Conservation (phyloP, 1,140 invertebrate species). For the Panagrolaimus sp. region DNA sequence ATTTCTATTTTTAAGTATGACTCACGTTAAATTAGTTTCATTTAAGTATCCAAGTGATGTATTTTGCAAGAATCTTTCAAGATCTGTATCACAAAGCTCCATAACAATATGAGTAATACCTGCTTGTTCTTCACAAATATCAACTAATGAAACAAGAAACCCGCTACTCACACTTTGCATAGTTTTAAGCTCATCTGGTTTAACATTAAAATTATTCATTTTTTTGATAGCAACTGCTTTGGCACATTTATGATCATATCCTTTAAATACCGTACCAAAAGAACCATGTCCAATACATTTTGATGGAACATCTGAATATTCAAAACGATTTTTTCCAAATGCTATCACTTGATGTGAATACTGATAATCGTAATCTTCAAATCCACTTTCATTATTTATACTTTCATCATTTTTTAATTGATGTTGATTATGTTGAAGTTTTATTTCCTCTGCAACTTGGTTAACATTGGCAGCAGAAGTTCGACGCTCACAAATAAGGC, state of each 20-base stretch:
- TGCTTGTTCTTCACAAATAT: slow-evolving; percentile 44
- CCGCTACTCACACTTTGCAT: slow-evolving; percentile 33
- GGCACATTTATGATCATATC: slow-evolving; percentile 15
- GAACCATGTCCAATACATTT: slow-evolving; percentile 37
- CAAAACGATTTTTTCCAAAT: slow-evolving; percentile 7
- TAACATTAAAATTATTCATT: slow-evolving; percentile 24
- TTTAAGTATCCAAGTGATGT: slow-evolving; percentile 17
- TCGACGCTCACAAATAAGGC: slow-evolving; percentile 4
- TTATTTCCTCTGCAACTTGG: too few relatives aligned
- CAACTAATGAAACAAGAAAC: slow-evolving; percentile 42
- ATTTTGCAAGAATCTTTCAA: slow-evolving; percentile 39
- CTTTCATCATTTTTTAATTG: neutral
- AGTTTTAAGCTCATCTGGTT: slow-evolving; percentile 32
- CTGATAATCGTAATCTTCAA: slow-evolving; percentile 1
- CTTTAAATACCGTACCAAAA: slow-evolving; percentile 42
- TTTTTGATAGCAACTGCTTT: slow-evolving; percentile 33
- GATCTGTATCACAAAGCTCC: slow-evolving; percentile 49
- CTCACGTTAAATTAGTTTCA: slow-evolving; percentile 27
- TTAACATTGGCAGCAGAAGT: neutral
- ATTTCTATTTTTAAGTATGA: neutral
- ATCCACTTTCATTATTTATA: slow-evolving; percentile 9
- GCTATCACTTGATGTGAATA: neutral
- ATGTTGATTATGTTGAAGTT: neutral
- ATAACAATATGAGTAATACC: slow-evolving; percentile 47
- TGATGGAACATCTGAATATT: neutral